Conservation (phyloP, 2,888 invertebrate genomes). For the Rhagonycha fulva region DNA sequence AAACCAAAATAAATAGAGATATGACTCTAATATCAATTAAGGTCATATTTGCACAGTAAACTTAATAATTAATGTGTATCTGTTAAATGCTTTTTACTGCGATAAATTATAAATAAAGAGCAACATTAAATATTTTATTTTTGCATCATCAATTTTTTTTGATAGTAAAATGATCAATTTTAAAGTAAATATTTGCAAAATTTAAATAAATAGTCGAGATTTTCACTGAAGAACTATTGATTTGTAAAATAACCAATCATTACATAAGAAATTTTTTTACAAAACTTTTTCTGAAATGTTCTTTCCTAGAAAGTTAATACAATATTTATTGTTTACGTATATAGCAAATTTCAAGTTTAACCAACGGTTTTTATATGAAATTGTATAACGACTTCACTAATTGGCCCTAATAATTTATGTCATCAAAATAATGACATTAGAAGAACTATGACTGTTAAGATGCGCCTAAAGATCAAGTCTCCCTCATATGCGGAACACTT, state of each 20-base stretch:
- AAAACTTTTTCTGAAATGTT: not conserved
- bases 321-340: not conserved
- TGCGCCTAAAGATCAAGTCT: no score
- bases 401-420: no score
- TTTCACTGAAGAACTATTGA: not conserved
- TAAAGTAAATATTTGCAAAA: not conserved
- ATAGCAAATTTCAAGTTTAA: not conserved
- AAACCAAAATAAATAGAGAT: not conserved
- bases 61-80: not conserved
- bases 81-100: not conserved
- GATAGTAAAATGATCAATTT: not conserved
- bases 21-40: not conserved
- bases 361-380: not conserved
- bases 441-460: no score
- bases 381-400: no score
- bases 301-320: not conserved
- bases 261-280: not conserved
- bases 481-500: no score
- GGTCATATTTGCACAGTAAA: not conserved
- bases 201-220: not conserved
- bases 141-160: not conserved
- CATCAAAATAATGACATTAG: no score
- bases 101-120: not conserved
- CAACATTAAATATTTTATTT: not conserved
- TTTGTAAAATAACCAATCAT: not conserved